phyloP scores from a whole-genome alignment of 23 tunicate genomes.

The Trididemnum nubilum region DNA sequence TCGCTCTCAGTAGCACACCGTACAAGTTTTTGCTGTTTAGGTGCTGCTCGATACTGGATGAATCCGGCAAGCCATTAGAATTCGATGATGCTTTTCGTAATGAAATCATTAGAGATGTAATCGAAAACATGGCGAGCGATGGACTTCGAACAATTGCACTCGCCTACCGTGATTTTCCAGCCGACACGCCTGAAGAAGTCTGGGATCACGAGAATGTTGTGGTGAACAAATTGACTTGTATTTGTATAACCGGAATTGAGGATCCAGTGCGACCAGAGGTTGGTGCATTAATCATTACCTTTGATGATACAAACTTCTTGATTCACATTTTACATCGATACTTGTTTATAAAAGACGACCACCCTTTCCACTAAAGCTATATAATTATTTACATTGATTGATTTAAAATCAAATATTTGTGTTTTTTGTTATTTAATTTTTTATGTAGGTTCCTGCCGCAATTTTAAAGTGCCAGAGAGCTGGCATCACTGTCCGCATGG shows the following conservation, averaged over 20 bases:
- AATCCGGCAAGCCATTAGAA: neutral
- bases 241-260: constrained; percentile 91
- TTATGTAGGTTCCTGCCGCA: constrained; percentile 79
- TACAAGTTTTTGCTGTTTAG: neutral
- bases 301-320: too few relatives aligned
- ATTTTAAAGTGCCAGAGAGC: constrained; percentile 95
- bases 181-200: constrained; percentile 58
- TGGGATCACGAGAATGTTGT: constrained; percentile 90
- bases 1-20: too few relatives aligned
- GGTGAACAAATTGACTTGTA: constrained; percentile 61
- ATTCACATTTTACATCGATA: too few relatives aligned
- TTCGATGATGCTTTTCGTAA: constrained; percentile 73
- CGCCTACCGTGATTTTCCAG: constrained; percentile 75
- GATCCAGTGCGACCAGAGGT: constrained; percentile 99
- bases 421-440: too few relatives aligned
- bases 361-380: too few relatives aligned
- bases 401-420: too few relatives aligned
- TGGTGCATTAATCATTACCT: too few relatives aligned
- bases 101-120: constrained; percentile 66
- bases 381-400: too few relatives aligned
- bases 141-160: constrained; percentile 96
- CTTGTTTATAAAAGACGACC: too few relatives aligned
- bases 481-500: constrained; percentile 99
- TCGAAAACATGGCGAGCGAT: constrained; percentile 81
- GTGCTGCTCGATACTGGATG: neutral